Conservation (phyloP, 1,140 invertebrate species). For the Bombus turneri region DNA sequence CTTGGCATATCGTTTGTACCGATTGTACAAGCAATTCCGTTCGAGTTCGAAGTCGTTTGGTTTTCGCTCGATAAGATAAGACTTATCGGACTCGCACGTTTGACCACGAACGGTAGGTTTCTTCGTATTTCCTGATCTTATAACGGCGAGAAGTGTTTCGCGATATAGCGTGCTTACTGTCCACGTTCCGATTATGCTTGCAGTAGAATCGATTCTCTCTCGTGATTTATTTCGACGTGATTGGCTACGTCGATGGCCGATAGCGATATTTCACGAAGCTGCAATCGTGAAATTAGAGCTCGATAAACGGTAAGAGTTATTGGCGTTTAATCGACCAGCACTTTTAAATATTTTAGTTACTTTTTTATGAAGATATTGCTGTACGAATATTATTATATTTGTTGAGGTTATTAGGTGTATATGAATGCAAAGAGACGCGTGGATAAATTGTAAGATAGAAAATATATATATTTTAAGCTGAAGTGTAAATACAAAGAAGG, state of each 20-base stretch:
- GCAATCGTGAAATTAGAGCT: background rate
- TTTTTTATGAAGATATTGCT: too few relatives aligned
- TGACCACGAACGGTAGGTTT: slow-evolving; percentile 34
- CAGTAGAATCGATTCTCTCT: background rate
- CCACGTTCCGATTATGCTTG: background rate
- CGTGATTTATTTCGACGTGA: slow-evolving; percentile 28
- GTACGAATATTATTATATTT: too few relatives aligned
- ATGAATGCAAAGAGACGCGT: too few relatives aligned
- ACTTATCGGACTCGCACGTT: slow-evolving; percentile 46
- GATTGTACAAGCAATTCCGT: background rate
- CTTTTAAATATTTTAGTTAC: too few relatives aligned
- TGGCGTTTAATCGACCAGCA: too few relatives aligned
- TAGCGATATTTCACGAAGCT: too few relatives aligned
- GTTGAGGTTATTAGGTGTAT: too few relatives aligned
- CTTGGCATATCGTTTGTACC: background rate
- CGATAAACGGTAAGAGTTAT: too few relatives aligned
- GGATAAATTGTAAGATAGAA: too few relatives aligned
- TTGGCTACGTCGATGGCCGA: background rate
- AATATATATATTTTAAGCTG: too few relatives aligned
- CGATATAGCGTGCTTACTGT: background rate
- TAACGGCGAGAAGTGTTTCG: background rate
- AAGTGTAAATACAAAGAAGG: too few relatives aligned
- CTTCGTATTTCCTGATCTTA: slow-evolving; percentile 34
- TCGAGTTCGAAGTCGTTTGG: slow-evolving; percentile 28
- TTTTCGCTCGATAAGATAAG: slow-evolving; percentile 59